These are phyloP conservation scores for Watsonalla cultraria DNA, from an alignment of 2,888 invertebrate species.

Conservation along the genomic window DNA sequence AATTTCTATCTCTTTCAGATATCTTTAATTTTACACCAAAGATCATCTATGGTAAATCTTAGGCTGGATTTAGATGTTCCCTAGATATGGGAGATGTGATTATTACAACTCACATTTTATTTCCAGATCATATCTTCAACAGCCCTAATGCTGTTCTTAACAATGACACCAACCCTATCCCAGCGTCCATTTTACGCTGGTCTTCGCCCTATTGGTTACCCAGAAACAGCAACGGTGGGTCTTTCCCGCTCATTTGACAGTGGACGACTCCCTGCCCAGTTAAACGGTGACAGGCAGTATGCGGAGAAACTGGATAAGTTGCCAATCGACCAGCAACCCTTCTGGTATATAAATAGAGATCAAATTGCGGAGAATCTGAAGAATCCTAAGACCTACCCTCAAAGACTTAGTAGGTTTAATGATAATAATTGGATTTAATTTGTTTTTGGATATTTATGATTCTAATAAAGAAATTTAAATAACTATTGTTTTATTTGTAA, in stretches of 20 bases:
- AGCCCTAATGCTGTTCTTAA: slow-evolving; percentile 13
- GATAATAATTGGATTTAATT: slow-evolving; percentile 7
- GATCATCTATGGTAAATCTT: no score
- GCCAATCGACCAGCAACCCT: slow-evolving; percentile 71
- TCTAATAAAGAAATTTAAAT: no score
- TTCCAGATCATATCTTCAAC: slow-evolving; percentile 11
- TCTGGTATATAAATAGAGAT: slow-evolving; percentile 25
- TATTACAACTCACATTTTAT: background rate
- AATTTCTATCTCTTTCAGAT: no score
- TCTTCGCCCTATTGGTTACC: slow-evolving; percentile 21
- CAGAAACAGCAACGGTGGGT: slow-evolving; percentile 1
- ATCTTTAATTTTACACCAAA: no score
- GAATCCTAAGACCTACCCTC: slow-evolving; percentile 13
- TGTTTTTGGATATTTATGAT: background rate
- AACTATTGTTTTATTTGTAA: no score
- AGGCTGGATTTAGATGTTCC: no score
- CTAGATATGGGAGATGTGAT: no score
- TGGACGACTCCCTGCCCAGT: slow-evolving; percentile 13
- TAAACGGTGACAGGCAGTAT: slow-evolving; percentile 16
- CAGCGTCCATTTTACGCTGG: slow-evolving; percentile 32
- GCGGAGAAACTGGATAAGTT: slow-evolving; percentile 36
- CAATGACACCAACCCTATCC: slow-evolving; percentile 11
- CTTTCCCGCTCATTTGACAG: background rate
- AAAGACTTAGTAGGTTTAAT: slow-evolving; percentile 18
- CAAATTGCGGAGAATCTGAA: slow-evolving; percentile 12